Evolutionary conservation across 1,140 invertebrate species (phyloP), one percentile per base, ranked within the genome.

Genomic region (Meloidogyne chitwoodi): DNA sequence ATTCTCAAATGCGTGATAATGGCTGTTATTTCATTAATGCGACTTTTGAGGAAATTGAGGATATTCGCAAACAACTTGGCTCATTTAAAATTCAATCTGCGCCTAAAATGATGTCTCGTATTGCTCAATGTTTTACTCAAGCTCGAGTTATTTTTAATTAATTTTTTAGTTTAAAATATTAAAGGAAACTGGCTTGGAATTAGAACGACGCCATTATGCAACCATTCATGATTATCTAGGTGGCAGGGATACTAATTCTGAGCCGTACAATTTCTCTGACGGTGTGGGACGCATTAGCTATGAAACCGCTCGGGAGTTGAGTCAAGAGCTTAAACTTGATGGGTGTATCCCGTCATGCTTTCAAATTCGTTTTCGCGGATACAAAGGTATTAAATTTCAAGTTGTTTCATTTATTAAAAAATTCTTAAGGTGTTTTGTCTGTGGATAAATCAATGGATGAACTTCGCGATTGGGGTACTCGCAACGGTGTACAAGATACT

Each of bases 71-170:
- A 10, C 69, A 79, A 22, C 19, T 81, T 2, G 80, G 82, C 31
- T 68, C 75, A 2, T 82, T 84, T 44, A 75, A 83, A 65, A 68
- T 72, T 3, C 77, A 84, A 56, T 78, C 74, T 67, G 83, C 69
- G 5, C 79, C 81, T 12, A 82, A 82, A 76, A 77, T 82, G 80
- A 84, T 84, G 83, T 82, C 82, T 56, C 75, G 81, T 5, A 16
- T 82, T 26, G 82, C 81, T 12, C 82, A 82, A 63, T 84, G 79
- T 44, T 84, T 84, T 34, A 82, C 82, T 31, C 79, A 84, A 73
- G 74, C 81, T 48, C 62, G 67, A 27, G 81, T 82, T 24, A 79
- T 63, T 70, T 27, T 22, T 29, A 0, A 3, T n/a, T n/a, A 12
- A 22, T 4, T 80, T 75, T 78, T 27, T 34, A 8, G 27, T 27